Conservation (phyloP, 1,140 invertebrate species). For the Dryas iulia region DNA sequence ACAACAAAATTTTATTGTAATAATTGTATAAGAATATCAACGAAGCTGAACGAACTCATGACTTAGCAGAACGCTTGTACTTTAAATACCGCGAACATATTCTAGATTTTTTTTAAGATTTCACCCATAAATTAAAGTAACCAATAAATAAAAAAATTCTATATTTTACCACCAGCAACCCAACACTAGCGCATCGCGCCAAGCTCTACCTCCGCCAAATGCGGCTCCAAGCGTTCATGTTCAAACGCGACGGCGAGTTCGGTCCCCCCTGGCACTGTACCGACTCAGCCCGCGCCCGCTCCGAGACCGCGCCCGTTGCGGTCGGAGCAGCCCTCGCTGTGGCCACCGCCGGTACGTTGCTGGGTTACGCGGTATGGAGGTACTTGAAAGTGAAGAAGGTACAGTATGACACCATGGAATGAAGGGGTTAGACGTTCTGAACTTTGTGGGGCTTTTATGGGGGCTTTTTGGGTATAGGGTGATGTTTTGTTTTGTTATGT, state of each 20-base stretch:
- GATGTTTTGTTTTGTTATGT: too few species aligned
- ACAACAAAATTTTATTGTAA: too few species aligned
- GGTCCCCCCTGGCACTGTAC: constrained; percentile 81
- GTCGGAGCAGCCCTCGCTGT: constrained; percentile 93
- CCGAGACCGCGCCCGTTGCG: constrained; percentile 92
- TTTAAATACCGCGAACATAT: too few species aligned
- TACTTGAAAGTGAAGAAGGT: constrained; percentile 95
- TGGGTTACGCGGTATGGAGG: constrained; percentile 92
- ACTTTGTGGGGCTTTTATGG: constrained; percentile 32
- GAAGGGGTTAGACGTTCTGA: constrained; percentile 46
- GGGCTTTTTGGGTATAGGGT: constrained; percentile 6
- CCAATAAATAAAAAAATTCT: too few species aligned
- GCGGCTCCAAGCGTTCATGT: constrained; percentile 83
- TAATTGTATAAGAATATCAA: too few species aligned
- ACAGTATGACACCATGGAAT: constrained; percentile 96
- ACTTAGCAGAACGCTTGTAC: too few species aligned
- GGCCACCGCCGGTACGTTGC: constrained; percentile 88
- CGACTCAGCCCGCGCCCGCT: constrained; percentile 78
- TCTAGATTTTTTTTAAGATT: too few species aligned
- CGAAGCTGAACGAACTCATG: too few species aligned
- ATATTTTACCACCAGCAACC: too few species aligned
- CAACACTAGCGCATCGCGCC: constrained; percentile 71
- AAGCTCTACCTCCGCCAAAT: constrained; percentile 81
- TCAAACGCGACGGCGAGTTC: constrained; percentile 81
- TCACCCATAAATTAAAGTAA: too few species aligned